Base-by-base conservation (phyloP, 2,797 vertebrate genomes). In the Toxotes lorentzi region DNA sequence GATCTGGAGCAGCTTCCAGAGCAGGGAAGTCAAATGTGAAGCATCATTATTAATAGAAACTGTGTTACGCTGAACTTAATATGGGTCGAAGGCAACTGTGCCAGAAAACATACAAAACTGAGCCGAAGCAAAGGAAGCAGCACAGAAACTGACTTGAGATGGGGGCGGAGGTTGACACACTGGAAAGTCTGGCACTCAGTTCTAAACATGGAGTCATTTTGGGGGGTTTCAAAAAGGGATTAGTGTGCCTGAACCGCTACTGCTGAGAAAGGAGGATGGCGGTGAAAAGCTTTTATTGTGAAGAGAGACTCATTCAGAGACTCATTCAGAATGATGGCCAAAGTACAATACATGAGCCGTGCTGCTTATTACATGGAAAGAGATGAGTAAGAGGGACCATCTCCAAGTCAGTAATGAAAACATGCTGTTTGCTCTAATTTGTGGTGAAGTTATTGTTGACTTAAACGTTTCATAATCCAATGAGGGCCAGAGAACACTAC, bases 171-270 rank as follows among this genome's bases (percentile, higher is more conserved):
- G 75, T 19, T 41, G 73, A 70, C 70, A 59, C 73, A 66, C 81
- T 87, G 89, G 86, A 88, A 89, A 84, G 76, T 84, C 81, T 78
- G 80, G 66, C 83, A 51, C 32, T 48, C 27, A 7, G 41, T 34
- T 82, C 53, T 73, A 74, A 88, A 83, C 76, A 80, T 34, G 12
- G 70, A 82, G 70, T 66, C 60, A 24, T 72, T 76, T 53, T 64
- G 2, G 4, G 17, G 69, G 54, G 40, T 85, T 83, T 89, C 24
- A 24, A 40, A 72, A 70, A 7, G 53, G 24, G 76, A 27, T 27
- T 82, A 81, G 81, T 73, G 60, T 45, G 80, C 16, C 63, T 69
- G 50, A 81, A 70, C 74, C 61, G 65, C 85, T 75, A 83, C 76
- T 85, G 79, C 80, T 50, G 79, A 90, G 83, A 77, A 70, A 73